phyloP scores from a whole-genome alignment of 2,113 vertebrate species.

The Boulengeromyrus knoepffleri region DNA sequence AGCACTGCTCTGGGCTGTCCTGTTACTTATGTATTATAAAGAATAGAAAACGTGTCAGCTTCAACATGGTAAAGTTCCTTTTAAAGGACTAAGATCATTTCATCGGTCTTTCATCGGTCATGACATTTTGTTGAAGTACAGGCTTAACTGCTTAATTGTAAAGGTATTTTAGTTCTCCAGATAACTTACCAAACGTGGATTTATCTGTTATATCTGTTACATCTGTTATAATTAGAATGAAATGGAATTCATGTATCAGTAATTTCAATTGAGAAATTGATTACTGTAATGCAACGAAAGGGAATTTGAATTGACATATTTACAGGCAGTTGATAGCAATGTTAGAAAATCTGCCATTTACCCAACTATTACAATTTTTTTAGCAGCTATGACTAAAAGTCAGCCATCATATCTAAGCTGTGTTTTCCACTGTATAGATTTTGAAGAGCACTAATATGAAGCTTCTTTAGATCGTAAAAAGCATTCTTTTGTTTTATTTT shows the following conservation, averaged over 20 bases:
- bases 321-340: not conserved
- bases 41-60: not conserved
- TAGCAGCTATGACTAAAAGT: not conserved
- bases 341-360: not conserved
- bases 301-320: not conserved
- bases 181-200: not conserved
- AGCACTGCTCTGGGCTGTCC: not conserved
- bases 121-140: not conserved
- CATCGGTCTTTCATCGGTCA: not conserved
- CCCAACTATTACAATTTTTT: not conserved
- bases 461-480: not conserved
- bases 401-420: not conserved
- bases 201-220: not conserved
- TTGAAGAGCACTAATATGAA: not conserved
- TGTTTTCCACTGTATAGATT: not conserved
- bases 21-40: not conserved
- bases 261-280: not conserved
- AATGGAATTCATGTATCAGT: not conserved
- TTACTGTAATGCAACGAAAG: not conserved
- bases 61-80: not conserved
- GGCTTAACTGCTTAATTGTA: not conserved
- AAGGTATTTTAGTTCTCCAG: not conserved
- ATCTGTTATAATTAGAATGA: not conserved
- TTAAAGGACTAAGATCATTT: not conserved
- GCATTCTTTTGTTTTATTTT: not conserved